Base-by-base conservation (phyloP, 2,888 invertebrate genomes). In the Homarus gammarus region DNA sequence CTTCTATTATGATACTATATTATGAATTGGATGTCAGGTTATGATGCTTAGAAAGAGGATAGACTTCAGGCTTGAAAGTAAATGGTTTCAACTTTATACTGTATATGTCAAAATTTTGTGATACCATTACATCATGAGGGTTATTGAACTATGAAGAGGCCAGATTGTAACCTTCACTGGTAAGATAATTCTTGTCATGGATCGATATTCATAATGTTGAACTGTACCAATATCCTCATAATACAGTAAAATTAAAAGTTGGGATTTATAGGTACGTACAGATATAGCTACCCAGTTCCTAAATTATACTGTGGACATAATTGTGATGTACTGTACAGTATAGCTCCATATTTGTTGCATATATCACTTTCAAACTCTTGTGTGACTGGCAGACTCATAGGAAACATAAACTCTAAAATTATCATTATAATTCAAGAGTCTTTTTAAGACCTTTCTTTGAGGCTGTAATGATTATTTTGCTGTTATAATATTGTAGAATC, bases 271-370 rank as follows among this genome's bases (percentile, higher is more conserved):
- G 64, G 64, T 64, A 64, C 27, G 64, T 64, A 64, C 27, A 64
- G 64, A 64, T 22, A 22, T 27, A 27, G 64, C 27, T 27, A 64
- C 12, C 27, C 6, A 64, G 27, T 64, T 64, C 27, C 22, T n/a
- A 8, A 64, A 8, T 27, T 64, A 27, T 22, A 64, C 64, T 3
- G 22, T 27, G n/a, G 31, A 64, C 64, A 64, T 27, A 3, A 27
- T 64, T 64, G 5, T 56, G 22, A 56, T 56, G 22, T 18, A 22
- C 3, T 56, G 22, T 56, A 5, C 64, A 27, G 15, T 64, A 64
- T 64, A 5, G 27, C 64, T 64, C n/a, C 64, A 64, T 64, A 64
- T 64, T 64, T 64, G 64, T 64, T n/a, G n/a, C 64, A 31, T 27
- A 64, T 64, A 8, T 27, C 12, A 27, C 27, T 64, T n/a, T 64